phyloP scores from a whole-genome alignment of 2,888 invertebrate genomes.

The Callimorpha dominula region DNA sequence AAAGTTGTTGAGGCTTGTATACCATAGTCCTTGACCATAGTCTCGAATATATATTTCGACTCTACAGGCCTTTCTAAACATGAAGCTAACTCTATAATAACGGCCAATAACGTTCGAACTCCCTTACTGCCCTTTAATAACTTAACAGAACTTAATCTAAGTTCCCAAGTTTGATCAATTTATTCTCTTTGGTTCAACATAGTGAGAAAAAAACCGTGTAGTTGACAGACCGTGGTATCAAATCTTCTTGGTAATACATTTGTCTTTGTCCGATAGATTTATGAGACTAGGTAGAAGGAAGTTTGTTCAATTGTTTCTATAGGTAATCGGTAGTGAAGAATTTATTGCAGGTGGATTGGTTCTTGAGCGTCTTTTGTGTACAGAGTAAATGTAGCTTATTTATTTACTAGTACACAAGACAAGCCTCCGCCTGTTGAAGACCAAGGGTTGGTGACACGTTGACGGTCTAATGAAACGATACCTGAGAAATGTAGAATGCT shows the following conservation, averaged over 20 bases:
- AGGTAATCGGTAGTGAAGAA: conserved; percentile 12
- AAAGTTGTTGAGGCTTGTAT: too few relatives aligned
- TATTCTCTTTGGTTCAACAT: conserved; percentile 46
- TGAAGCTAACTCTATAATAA: neutral
- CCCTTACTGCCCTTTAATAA: conserved; percentile 44
- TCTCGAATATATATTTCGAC: neutral
- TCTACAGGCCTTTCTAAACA: neutral
- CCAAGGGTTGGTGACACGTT: too few relatives aligned
- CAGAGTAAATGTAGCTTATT: neutral
- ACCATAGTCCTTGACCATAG: too few relatives aligned
- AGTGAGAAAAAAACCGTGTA: conserved; percentile 56
- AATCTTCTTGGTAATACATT: conserved; percentile 50
- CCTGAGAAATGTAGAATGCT: too few relatives aligned
- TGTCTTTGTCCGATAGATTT: conserved; percentile 50
- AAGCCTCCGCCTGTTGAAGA: neutral
- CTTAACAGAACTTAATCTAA: conserved; percentile 55
- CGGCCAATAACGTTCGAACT: conserved; percentile 11
- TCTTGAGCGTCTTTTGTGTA: neutral
- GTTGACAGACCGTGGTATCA: conserved; percentile 55
- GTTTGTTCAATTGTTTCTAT: conserved; percentile 21
- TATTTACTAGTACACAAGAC: neutral
- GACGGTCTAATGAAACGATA: too few relatives aligned
- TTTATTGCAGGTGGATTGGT: conserved; percentile 11
- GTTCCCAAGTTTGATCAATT: conserved; percentile 61
- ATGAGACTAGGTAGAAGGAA: conserved; percentile 18